Evolutionary conservation across 2,113 vertebrate species (phyloP).

Genomic region (Bambusicola thoracicus): DNA sequence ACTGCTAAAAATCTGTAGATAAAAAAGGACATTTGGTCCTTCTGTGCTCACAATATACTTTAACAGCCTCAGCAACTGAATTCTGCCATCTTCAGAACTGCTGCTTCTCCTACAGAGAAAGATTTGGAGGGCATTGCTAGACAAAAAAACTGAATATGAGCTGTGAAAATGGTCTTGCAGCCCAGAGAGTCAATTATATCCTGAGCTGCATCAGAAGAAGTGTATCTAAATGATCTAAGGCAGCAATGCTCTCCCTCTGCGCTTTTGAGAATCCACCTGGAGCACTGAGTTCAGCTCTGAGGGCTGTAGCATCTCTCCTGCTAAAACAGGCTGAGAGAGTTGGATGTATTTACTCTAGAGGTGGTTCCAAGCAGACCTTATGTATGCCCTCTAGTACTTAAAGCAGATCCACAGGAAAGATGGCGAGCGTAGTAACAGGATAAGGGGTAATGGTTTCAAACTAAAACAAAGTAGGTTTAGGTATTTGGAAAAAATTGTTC

Average conservation of each 20-base stretch:
- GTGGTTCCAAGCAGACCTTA: background rate
- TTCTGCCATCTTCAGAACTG: background rate
- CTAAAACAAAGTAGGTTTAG: background rate
- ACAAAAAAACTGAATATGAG: background rate
- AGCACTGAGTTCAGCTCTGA: background rate
- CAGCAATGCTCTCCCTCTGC: background rate
- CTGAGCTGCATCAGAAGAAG: background rate
- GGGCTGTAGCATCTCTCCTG: background rate
- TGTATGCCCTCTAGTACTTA: background rate
- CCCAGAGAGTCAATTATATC: background rate
- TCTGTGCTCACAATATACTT: background rate
- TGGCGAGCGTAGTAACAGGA: no score
- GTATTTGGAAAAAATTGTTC: background rate
- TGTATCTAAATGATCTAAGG: background rate
- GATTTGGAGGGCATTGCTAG: background rate
- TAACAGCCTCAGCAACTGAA: background rate
- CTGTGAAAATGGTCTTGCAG: background rate
- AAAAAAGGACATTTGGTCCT: background rate
- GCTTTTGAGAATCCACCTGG: background rate
- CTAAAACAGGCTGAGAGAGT: background rate
- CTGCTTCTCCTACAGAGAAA: background rate
- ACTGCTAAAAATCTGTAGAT: background rate
- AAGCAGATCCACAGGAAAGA: background rate
- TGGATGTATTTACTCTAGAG: background rate
- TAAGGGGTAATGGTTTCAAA: background rate